A percentile compares a stretch with the other conserved stretches of the same genome.
Evolutionary conservation across 1,140 invertebrate genomes (phyloP).

Genomic region (Drosophila busckii): DNA sequence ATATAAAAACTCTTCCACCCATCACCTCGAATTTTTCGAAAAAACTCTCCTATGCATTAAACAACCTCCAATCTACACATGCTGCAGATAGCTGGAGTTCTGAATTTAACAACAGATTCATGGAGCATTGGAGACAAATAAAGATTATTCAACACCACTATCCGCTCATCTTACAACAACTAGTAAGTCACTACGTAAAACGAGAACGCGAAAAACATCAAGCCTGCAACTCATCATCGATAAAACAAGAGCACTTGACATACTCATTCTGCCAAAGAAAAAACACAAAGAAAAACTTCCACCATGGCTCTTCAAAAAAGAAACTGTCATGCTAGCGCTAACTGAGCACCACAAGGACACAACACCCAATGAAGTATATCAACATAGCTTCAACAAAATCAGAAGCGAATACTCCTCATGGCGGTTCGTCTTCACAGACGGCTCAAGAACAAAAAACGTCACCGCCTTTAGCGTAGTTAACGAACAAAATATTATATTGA

Average conservation of each 20-base stretch:
- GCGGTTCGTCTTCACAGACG: neutral
- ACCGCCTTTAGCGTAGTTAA: constrained; percentile 1
- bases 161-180: neutral
- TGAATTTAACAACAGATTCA: neutral
- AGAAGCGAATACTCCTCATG: neutral
- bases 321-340: neutral
- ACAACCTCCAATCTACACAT: neutral
- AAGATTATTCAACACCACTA: neutral
- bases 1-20: neutral
- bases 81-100: neutral
- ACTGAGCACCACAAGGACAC: too few relatives aligned
- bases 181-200: neutral
- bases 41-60: too few relatives aligned
- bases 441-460: neutral
- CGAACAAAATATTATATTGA: too few relatives aligned
- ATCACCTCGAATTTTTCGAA: neutral
- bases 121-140: neutral
- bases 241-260: too few relatives aligned
- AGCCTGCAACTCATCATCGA: too few relatives aligned
- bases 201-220: neutral
- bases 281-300: neutral
- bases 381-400: neutral
- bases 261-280: too few relatives aligned
- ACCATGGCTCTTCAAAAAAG: neutral
- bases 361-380: neutral